phyloP scores from a whole-genome alignment of 2,888 invertebrate genomes.

The Saturnia pavonia region DNA sequence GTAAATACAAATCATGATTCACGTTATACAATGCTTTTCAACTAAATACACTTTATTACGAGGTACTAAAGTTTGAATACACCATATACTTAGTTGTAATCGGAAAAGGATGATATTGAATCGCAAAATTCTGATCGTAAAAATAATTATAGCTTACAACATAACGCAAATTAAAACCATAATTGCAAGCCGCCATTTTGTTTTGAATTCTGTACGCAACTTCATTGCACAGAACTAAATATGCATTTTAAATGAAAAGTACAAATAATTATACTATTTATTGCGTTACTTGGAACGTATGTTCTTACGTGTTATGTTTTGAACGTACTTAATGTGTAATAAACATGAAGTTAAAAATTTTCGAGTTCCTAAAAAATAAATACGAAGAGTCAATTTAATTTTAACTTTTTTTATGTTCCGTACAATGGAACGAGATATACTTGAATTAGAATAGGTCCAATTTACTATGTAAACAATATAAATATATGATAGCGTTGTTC shows the following conservation, averaged over 20 bases:
- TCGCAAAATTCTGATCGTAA: not conserved
- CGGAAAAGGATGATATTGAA: not conserved
- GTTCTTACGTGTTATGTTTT: too few relatives aligned
- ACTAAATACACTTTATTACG: not conserved
- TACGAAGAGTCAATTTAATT: too few relatives aligned
- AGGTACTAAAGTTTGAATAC: not conserved
- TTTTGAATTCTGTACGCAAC: not conserved
- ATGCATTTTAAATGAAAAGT: not conserved
- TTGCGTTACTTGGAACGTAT: not conserved
- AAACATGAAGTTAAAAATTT: too few relatives aligned
- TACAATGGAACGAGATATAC: too few relatives aligned
- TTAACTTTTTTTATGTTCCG: too few relatives aligned
- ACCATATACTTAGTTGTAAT: not conserved
- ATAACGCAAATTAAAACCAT: not conserved
- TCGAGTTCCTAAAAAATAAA: too few relatives aligned
- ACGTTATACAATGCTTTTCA: not conserved
- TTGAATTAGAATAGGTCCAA: too few relatives aligned
- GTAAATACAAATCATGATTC: not conserved
- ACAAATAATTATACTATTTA: not conserved
- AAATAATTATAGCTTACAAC: slow-evolving; percentile 1
- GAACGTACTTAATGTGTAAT: too few relatives aligned
- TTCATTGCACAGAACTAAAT: not conserved
- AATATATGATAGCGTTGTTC: too few relatives aligned
- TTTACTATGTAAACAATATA: too few relatives aligned
- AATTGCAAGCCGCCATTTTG: not conserved